phyloP scores from a whole-genome alignment of 2,113 vertebrate genomes.

The Tyto alba region DNA sequence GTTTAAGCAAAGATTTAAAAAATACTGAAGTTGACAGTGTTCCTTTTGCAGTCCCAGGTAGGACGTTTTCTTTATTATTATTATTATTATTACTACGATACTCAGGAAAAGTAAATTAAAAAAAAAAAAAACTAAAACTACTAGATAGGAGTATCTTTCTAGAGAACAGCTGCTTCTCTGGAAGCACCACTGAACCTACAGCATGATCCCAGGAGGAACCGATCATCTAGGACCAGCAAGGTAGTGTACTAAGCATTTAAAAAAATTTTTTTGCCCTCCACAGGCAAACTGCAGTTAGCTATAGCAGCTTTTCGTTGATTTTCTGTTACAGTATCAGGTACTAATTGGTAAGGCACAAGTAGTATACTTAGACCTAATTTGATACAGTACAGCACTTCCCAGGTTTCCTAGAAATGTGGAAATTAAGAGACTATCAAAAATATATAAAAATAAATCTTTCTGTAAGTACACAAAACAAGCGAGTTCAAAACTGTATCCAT shows the following conservation, averaged over 20 bases:
- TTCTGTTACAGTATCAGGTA: neutral
- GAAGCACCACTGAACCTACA: neutral
- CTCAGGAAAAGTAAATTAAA: neutral
- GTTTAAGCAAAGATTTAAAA: neutral
- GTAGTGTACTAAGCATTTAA: neutral
- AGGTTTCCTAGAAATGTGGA: neutral
- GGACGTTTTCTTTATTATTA: neutral
- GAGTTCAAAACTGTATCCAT: neutral
- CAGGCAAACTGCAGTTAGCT: neutral
- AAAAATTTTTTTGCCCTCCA: neutral
- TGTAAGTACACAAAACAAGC: neutral
- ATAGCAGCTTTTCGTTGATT: accelerated
- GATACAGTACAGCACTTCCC: neutral
- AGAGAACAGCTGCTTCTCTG: too few relatives aligned
- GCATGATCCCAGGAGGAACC: neutral
- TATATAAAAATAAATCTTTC: neutral
- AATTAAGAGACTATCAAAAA: neutral
- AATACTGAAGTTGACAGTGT: neutral
- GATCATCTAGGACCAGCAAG: neutral
- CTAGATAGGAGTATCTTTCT: too few relatives aligned
- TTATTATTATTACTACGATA: neutral
- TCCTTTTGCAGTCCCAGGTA: neutral
- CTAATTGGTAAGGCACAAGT: neutral
- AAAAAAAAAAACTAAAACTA: neutral
- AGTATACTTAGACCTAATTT: neutral